phyloP scores from a whole-genome alignment of 2,113 vertebrate genomes.

The Thalassoma bifasciatum region DNA sequence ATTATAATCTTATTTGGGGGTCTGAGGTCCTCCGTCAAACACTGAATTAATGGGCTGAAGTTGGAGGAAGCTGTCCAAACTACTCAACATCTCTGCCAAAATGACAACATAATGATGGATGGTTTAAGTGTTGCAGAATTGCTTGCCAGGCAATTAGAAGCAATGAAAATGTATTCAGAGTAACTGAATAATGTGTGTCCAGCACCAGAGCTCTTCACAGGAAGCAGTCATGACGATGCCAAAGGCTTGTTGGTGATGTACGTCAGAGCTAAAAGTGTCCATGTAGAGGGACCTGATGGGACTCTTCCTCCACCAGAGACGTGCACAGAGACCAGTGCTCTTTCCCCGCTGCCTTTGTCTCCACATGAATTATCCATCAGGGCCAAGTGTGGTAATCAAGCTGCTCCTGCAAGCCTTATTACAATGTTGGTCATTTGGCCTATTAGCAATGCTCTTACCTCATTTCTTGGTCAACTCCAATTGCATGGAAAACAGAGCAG shows the following conservation, averaged over 20 bases:
- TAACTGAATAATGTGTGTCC: constrained; percentile 43
- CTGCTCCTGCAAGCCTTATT: constrained; percentile 66
- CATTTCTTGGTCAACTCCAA: constrained; percentile 81
- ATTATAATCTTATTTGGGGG: not conserved
- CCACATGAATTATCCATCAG: constrained; percentile 79
- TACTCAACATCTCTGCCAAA: constrained; percentile 30
- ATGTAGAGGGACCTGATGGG: constrained; percentile 26
- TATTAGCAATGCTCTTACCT: constrained; percentile 81
- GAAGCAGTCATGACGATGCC: constrained; percentile 49
- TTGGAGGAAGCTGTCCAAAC: constrained; percentile 33
- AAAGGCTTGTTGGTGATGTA: constrained; percentile 49
- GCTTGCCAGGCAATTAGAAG: constrained; percentile 52
- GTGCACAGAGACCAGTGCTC: constrained; percentile 61
- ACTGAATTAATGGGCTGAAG: constrained; percentile 36
- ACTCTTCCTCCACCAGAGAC: constrained; percentile 61
- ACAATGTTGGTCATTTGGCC: constrained; percentile 77
- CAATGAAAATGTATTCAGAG: constrained; percentile 46
- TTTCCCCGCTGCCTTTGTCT: constrained; percentile 75
- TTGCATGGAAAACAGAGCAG: constrained; percentile 80
- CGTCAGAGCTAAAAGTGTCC: constrained; percentile 38
- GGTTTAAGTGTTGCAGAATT: constrained; percentile 33
- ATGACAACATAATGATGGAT: constrained; percentile 50
- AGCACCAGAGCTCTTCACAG: constrained; percentile 51
- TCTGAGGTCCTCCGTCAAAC: constrained; percentile 22
- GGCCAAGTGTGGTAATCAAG: constrained; percentile 79